Conservation (phyloP, 2,888 invertebrate species). For the Agriopis marginaria region DNA sequence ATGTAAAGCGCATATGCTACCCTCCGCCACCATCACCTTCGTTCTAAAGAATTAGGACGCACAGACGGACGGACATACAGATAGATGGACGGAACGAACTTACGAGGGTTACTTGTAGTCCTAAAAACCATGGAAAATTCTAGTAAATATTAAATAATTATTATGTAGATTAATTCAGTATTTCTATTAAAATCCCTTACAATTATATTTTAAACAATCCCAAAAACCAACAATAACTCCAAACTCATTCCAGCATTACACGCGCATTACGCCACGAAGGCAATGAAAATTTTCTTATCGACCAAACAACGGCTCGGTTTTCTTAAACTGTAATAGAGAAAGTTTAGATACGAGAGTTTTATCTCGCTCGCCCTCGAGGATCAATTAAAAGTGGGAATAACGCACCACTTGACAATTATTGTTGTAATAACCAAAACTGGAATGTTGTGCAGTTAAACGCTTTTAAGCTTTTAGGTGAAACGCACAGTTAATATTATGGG, state of each 20-base stretch:
- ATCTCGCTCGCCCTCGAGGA: slow-evolving; percentile 85
- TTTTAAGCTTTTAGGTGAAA: neutral
- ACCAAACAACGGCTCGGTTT: slow-evolving; percentile 73
- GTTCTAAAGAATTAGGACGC: too few species aligned
- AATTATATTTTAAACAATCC: slow-evolving; percentile 17
- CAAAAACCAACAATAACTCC: slow-evolving; percentile 52
- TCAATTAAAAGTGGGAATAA: slow-evolving; percentile 85
- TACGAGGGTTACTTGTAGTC: too few species aligned
- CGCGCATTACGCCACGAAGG: slow-evolving; percentile 61
- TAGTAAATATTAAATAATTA: too few species aligned
- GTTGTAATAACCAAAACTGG: slow-evolving; percentile 73
- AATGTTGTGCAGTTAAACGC: slow-evolving; percentile 40
- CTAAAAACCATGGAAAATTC: too few species aligned
- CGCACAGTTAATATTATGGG: too few species aligned
- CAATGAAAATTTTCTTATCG: slow-evolving; percentile 81
- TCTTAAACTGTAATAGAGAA: slow-evolving; percentile 86
- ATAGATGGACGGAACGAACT: too few species aligned
- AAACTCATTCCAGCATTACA: slow-evolving; percentile 56
- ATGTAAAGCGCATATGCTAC: too few species aligned
- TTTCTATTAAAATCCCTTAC: slow-evolving; percentile 6
- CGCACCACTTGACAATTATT: slow-evolving; percentile 77
- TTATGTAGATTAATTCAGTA: neutral
- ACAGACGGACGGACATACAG: too few species aligned
- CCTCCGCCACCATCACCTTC: too few species aligned
- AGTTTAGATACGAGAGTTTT: slow-evolving; percentile 83